A percentile compares a stretch with the other conserved stretches of the same genome.
Evolutionary conservation across 2,888 invertebrate species (phyloP).

Genomic region (Thysanoteuthis rhombus): DNA sequence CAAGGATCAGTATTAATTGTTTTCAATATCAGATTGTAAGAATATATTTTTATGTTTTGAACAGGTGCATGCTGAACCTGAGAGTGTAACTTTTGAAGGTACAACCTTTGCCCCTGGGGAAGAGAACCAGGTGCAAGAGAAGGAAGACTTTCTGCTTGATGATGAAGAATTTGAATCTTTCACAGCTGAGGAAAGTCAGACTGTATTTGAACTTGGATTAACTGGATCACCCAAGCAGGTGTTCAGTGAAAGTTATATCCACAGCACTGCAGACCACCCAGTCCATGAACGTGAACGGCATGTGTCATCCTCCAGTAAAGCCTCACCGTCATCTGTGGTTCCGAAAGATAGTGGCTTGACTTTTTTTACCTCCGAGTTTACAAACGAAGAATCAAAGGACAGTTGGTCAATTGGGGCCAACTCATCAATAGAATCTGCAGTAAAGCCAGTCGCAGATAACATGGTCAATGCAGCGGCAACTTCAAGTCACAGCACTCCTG

Average conservation of each 20-base stretch:
- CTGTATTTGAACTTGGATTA: conserved; percentile 21
- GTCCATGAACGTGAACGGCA: conserved; percentile 24
- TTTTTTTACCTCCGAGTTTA: not conserved
- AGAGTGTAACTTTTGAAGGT: conserved; percentile 46
- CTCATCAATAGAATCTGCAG: not conserved
- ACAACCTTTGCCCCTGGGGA: conserved; percentile 36
- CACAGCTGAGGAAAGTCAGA: conserved; percentile 46
- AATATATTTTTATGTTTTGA: not conserved
- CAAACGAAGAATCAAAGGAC: not conserved
- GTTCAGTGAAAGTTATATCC: not conserved
- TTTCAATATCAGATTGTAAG: not conserved
- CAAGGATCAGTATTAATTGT: too few species aligned
- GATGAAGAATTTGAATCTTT: conserved; percentile 59
- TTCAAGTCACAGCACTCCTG: conserved; percentile 43
- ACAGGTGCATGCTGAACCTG: conserved; percentile 39
- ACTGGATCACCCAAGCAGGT: conserved; percentile 28
- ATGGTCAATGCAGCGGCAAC: not conserved
- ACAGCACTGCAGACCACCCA: not conserved
- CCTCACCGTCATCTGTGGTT: not conserved
- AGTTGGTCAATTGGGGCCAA: not conserved
- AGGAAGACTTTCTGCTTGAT: conserved; percentile 42
- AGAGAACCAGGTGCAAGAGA: conserved; percentile 33
- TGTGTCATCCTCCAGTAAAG: conserved; percentile 21
- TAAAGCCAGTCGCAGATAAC: not conserved
- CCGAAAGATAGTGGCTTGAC: not conserved